Percentiles rank a stretch among this genome's conserved stretches.
These are phyloP conservation scores for Gymnoscelis rufifasciata DNA, from an alignment of 2,888 invertebrate species.

Conservation along the genomic window DNA sequence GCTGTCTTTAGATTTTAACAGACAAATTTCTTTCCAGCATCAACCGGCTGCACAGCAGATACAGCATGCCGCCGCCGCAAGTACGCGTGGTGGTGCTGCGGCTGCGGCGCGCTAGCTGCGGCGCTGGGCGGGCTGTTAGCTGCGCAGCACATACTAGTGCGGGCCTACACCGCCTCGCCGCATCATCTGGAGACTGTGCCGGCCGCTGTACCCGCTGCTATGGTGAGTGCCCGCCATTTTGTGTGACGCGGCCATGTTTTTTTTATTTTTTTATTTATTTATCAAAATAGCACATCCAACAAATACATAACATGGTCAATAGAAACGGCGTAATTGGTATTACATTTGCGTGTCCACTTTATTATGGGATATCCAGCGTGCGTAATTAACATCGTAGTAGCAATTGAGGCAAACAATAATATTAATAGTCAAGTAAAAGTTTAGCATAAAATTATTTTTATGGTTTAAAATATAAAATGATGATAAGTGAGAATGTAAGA, in stretches of 20 bases:
- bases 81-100: conserved; percentile 90
- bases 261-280: too few species aligned
- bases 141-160: conserved; percentile 87
- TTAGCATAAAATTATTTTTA: too few species aligned
- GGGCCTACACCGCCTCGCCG: conserved; percentile 87
- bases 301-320: too few species aligned
- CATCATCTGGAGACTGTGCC: conserved; percentile 94
- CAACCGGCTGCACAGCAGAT: conserved; percentile 60
- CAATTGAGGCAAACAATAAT: too few species aligned
- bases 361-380: too few species aligned
- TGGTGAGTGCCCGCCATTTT: conserved; percentile 79
- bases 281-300: too few species aligned
- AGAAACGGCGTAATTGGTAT: too few species aligned
- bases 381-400: too few species aligned
- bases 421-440: too few species aligned
- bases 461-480: too few species aligned
- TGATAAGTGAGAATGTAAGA: too few species aligned
- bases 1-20: neutral
- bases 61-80: conserved; percentile 80
- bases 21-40: conserved; percentile 41
- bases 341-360: too few species aligned
- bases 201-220: conserved; percentile 94
- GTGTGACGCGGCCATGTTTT: neutral
- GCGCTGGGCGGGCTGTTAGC: conserved; percentile 87
- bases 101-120: conserved; percentile 88